Conservation (phyloP, 2,888 invertebrate genomes). For the Troglohyphantes excavatus region DNA sequence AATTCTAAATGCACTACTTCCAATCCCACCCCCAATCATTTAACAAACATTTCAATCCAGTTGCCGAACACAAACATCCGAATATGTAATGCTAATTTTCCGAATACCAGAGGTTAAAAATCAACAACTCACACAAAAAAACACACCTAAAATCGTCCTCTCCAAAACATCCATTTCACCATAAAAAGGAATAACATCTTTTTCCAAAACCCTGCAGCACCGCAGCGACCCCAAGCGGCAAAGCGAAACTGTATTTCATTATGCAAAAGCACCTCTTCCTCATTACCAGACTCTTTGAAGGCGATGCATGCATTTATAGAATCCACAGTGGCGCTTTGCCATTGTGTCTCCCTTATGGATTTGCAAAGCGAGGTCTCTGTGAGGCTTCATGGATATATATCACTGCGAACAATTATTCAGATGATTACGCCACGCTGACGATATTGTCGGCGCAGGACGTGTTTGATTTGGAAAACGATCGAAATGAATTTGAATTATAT, state of each 20-base stretch:
- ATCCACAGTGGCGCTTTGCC: slow-evolving; percentile 48
- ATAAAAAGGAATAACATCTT: neutral
- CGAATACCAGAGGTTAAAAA: neutral
- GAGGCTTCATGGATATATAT: slow-evolving; percentile 2
- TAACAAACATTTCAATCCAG: no score
- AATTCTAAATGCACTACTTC: no score
- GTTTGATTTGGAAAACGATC: slow-evolving; percentile 21
- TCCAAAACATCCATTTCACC: neutral
- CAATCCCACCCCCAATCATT: no score
- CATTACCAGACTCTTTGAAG: slow-evolving; percentile 64
- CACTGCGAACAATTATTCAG: slow-evolving; percentile 46
- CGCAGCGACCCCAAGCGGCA: slow-evolving; percentile 27
- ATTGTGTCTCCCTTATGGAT: slow-evolving; percentile 52
- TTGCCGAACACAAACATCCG: no score
- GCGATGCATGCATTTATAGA: slow-evolving; percentile 67
- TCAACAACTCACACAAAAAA: neutral
- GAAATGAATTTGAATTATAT: neutral
- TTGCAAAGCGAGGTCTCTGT: slow-evolving; percentile 7
- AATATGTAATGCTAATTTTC: neutral
- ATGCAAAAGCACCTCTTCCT: slow-evolving; percentile 69
- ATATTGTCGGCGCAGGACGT: slow-evolving; percentile 5
- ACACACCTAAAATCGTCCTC: neutral
- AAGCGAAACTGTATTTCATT: slow-evolving; percentile 65
- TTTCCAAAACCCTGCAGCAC: slow-evolving; percentile 5
- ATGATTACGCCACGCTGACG: slow-evolving; percentile 26